Evolutionary conservation across 2,888 invertebrate genomes (phyloP), one percentile per base, ranked within the genome.

Genomic region (Cheiracanthium punctorium): DNA sequence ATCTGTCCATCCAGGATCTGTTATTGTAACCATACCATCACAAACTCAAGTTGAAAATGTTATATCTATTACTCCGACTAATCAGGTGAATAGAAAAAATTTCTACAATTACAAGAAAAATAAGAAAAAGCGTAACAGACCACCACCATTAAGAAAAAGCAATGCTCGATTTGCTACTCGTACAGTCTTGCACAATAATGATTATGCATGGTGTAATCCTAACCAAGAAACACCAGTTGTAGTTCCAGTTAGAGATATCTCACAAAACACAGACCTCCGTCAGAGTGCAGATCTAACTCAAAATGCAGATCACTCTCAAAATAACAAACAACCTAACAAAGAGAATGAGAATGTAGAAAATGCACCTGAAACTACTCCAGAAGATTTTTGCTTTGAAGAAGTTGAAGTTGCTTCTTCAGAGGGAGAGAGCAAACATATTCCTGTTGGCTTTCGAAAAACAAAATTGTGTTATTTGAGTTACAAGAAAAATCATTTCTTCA

Each of bases 321-420:
- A 65, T 24, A 32, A 20, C 8, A 12, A 33, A 33, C 65, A 82
- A 24, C 1, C 10, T 7, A 65, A 33, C 4, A 74, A 80, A 64
- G 69, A 80, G 10, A 20, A 64, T 43, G 73, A 33, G n/a, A n/a
- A n/a, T n/a, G n/a, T n/a, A n/a, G 2, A 58, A 24, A 24, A 24
- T 24, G 5, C 12, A 4, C 58, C 24, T 24, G 75, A 80, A 24
- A 32, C 20, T 64, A 64, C 75, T 33, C 10, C 58, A 28, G 85
- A 80, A 28, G 71, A 77, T n/a, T 17, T 20, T 41, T 72, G 79
- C 58, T 79, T 80, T 64, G 80, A 85, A 64, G 80, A 86, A 37
- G 74, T 74, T 52, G 84, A 85, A 65, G 79, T 74, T 17, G 84
- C 70, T 29, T 79, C 84, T n/a, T n/a, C 24, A 0, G 69, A 74